A percentile compares a stretch with the other conserved stretches of the same genome.
Evolutionary conservation across 2,113 vertebrate genomes (phyloP).

Genomic region (Telmatochromis sp.): DNA sequence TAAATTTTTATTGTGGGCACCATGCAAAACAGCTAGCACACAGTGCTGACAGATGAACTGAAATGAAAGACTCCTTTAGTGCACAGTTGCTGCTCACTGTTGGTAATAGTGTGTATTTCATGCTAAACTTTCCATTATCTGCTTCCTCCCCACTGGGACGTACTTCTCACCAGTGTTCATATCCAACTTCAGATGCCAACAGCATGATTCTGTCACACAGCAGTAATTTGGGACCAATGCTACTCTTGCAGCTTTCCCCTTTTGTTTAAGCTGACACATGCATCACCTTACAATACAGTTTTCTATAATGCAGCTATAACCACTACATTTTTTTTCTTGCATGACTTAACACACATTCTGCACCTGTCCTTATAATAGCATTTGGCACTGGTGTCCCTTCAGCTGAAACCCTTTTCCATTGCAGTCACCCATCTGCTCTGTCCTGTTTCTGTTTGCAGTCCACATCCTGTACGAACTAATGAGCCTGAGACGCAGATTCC

Average conservation of each 20-base stretch:
- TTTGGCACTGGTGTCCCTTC: neutral
- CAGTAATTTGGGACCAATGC: neutral
- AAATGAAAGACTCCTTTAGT: neutral
- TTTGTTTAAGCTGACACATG: neutral
- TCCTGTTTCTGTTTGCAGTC: neutral
- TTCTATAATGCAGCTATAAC: neutral
- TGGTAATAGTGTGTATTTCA: neutral
- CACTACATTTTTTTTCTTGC: neutral
- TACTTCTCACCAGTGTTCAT: neutral
- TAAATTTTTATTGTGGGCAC: neutral
- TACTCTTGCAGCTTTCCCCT: neutral
- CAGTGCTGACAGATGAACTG: neutral
- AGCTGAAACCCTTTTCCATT: neutral
- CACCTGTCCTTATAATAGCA: neutral
- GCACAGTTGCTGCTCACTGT: neutral
- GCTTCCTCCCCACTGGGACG: neutral
- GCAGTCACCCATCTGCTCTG: neutral
- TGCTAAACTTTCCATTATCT: neutral
- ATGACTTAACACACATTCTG: neutral
- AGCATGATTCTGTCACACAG: neutral
- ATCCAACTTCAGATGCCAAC: neutral
- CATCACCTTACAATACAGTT: neutral
- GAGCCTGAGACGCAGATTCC: neutral
- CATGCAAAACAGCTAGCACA: neutral
- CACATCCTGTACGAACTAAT: slow-evolving; percentile 1